Evolutionary conservation across 92 coral and sea anemone species (phyloP).

Genomic region (Phenganax stokvisi): DNA sequence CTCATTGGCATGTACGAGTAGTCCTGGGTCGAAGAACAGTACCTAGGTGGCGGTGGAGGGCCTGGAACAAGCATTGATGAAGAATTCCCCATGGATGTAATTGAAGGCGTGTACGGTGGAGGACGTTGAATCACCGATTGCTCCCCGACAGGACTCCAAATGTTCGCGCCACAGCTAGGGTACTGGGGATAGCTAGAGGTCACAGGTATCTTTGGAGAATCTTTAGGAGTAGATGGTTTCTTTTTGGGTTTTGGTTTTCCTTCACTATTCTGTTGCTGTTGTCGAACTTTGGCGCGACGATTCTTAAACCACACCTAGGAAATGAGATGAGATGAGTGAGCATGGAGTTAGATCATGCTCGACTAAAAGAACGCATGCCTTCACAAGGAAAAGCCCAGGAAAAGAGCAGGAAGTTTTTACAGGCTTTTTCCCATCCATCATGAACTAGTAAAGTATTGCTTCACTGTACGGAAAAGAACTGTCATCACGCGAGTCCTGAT

Average conservation of each 20-base stretch:
- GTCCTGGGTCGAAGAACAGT: slow-evolving; percentile 75
- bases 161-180: slow-evolving; percentile 87
- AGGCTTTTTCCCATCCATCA: too few relatives aligned
- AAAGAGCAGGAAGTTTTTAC: too few relatives aligned
- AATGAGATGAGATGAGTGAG: not conserved
- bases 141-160: slow-evolving; percentile 95
- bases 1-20: slow-evolving; percentile 78
- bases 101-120: slow-evolving; percentile 70
- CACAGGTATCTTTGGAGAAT: slow-evolving; percentile 56
- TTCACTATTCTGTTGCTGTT: slow-evolving; percentile 82
- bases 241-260: slow-evolving; percentile 83
- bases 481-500: slow-evolving; percentile 28
- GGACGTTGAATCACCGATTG: slow-evolving; percentile 72
- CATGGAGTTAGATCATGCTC: not conserved
- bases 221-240: slow-evolving; percentile 54
- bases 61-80: slow-evolving; percentile 78
- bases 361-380: too few relatives aligned
- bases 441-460: too few relatives aligned
- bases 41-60: slow-evolving; percentile 89
- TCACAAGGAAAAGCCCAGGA: too few relatives aligned
- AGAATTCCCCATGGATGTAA: slow-evolving; percentile 70
- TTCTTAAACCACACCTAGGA: slow-evolving; percentile 97
- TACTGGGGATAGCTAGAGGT: slow-evolving; percentile 77
- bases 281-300: slow-evolving; percentile 90
- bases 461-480: slow-evolving; percentile 70